Evolutionary conservation across 2,888 invertebrate species (phyloP), one percentile per base, ranked within the genome.

Genomic region (Venusia cambrica): DNA sequence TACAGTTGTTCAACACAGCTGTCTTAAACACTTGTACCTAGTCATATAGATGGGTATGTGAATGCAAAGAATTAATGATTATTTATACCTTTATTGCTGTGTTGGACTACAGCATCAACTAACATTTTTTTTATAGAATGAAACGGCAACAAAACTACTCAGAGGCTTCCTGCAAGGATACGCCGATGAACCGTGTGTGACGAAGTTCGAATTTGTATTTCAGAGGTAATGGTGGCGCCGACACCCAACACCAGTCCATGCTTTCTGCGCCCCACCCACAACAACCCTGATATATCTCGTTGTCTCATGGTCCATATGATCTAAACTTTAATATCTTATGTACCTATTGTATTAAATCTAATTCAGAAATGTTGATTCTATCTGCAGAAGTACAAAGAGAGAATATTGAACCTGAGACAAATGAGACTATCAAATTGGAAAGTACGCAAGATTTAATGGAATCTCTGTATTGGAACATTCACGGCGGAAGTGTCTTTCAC

Each of bases 261-360:
- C 74, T 75, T 81, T 70, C 85, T 76, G 51, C 85, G 83, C 52
- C 83, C 87, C 62, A 88, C 88, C 55, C 88, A 88, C 87, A 87
- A 85, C 84, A 88, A 89, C 65, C 89, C 90, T 65, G 90, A 90
- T 73, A 87, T 89, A 71, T 88, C 90, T 74, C 88, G 89, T 73
- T 89, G 89, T 83, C 87, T 89, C 79, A 89, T 89, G 89, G 89
- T 87, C 67, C 89, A 90, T 74, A 90, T 89, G 84, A 87, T 90
- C 62, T 90, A 88, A 81, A 65, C 62, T 72, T 64, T 62, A 33
- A 31, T 27, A 42, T 37, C 17, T 44, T 46, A 46, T 39, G 41
- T 29, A 32, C 9, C 24, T 44, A 42, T 30, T 35, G 17, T 29
- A 40, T 31, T 14, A 31, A 11, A 25, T 67, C 67, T 81, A 73